These are phyloP conservation scores for Oscheius sp. DNA, from an alignment of 2,888 invertebrate species.

Conservation along the genomic window DNA sequence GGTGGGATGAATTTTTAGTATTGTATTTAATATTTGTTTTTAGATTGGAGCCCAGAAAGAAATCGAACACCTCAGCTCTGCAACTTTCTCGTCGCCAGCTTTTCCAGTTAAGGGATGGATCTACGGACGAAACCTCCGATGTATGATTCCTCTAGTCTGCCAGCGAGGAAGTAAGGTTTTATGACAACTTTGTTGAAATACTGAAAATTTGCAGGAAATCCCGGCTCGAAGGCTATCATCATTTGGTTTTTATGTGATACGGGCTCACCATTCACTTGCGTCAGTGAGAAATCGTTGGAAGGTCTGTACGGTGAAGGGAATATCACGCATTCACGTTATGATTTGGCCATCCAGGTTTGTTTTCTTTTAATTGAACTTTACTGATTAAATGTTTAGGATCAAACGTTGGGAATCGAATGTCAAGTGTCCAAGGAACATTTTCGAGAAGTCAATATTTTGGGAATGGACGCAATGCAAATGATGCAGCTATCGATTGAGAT, in stretches of 20 bases:
- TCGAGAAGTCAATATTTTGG: slow-evolving; percentile 28
- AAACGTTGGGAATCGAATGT: slow-evolving; percentile 8
- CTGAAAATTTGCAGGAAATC: slow-evolving; percentile 33
- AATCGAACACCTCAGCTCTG: slow-evolving; percentile 23
- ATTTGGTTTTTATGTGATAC: slow-evolving; percentile 30
- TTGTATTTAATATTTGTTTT: slow-evolving; percentile 29
- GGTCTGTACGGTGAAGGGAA: slow-evolving; percentile 27
- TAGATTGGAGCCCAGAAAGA: slow-evolving; percentile 28
- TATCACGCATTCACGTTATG: not conserved
- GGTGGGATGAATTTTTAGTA: slow-evolving; percentile 27
- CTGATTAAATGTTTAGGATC: slow-evolving; percentile 36
- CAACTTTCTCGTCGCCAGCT: slow-evolving; percentile 24
- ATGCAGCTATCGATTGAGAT: slow-evolving; percentile 26
- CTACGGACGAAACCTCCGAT: slow-evolving; percentile 31
- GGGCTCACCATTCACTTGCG: slow-evolving; percentile 31
- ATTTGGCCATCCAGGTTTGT: slow-evolving; percentile 30
- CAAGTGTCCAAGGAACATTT: slow-evolving; percentile 28
- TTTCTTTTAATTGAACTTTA: slow-evolving; percentile 30
- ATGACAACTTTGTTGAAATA: slow-evolving; percentile 29
- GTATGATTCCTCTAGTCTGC: slow-evolving; percentile 24
- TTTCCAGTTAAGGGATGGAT: slow-evolving; percentile 30
- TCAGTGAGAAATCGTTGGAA: slow-evolving; percentile 29
- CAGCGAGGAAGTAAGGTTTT: slow-evolving; percentile 30
- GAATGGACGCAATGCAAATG: slow-evolving; percentile 23
- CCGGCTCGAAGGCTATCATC: slow-evolving; percentile 22